Base-by-base conservation (phyloP, 1,140 invertebrate genomes). In the Caerostris darwini region DNA sequence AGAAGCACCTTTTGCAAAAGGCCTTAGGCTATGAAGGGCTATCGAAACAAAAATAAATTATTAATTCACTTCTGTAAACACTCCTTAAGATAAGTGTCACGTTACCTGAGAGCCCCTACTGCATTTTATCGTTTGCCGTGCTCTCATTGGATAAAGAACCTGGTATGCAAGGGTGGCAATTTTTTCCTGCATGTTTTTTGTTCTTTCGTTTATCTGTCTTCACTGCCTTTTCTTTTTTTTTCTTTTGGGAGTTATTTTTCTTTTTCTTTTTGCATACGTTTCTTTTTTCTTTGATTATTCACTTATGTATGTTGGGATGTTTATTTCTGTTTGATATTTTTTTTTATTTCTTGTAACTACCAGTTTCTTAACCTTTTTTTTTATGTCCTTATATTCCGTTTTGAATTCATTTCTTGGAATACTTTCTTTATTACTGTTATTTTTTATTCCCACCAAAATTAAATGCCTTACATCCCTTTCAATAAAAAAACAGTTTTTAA, bases 201-300 rank as follows among this genome's bases (percentile, higher is more conserved):
- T 88, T 88, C 53, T 53, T 53, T n/a, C 12, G 10, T 19, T 88
- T 67, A 7, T 88, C 64, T 50, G 59, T 57, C 64, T 54, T 88
- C 8, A 17, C 64, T 88, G 14, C 53, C n/a, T 3, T 17, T 5
- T 4, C 12, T 50, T 64, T 34, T 50, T 67, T 53, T 19, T 88
- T 17, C 3, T 64, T 64, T n/a, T n/a, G n/a, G n/a, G n/a, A n/a
- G n/a, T n/a, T n/a, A n/a, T n/a, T n/a, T n/a, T n/a, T n/a, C 2
- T 64, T 17, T 64, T 64, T 50, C 57, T 83, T 56, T 8, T 71
- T 56, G 3, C 17, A 6, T 17, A 4, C 17, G 3, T 64, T 12
- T 12, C 5, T 7, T 61, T 2, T 7, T 3, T 61, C 59, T 5
- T 4, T 61, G 14, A 61, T 61, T 8, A 4, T 7, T 61, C 14